phyloP scores from a whole-genome alignment of 2,888 invertebrate genomes.

The Tetropium fuscum region DNA sequence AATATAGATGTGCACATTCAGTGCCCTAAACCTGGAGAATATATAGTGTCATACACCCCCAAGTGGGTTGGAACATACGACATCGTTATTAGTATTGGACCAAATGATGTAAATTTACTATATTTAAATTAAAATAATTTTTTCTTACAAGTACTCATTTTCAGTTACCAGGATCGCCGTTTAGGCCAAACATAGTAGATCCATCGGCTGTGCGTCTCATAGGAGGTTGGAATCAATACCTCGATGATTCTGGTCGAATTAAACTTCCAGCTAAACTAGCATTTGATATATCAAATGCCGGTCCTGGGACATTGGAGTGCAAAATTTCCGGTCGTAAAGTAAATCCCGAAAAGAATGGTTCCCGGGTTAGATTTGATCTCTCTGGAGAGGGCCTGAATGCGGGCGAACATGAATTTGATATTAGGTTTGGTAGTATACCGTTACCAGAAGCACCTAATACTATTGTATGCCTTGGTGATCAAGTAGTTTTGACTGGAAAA shows the following conservation, averaged over 20 bases:
- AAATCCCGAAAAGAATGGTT: slow-evolving; percentile 61
- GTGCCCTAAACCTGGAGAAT: slow-evolving; percentile 76
- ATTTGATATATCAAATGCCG: slow-evolving; percentile 90
- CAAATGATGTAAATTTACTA: slow-evolving; percentile 72
- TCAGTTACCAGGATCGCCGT: slow-evolving; percentile 71
- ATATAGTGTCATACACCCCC: slow-evolving; percentile 91
- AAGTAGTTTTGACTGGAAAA: slow-evolving; percentile 88
- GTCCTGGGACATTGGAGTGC: slow-evolving; percentile 83
- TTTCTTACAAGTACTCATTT: neutral
- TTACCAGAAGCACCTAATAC: slow-evolving; percentile 80
- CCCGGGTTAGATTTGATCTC: slow-evolving; percentile 66
- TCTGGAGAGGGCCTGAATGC: slow-evolving; percentile 72
- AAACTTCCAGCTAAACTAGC: slow-evolving; percentile 83
- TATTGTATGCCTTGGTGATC: slow-evolving; percentile 74
- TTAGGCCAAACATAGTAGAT: slow-evolving; percentile 77
- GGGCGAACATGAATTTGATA: slow-evolving; percentile 81
- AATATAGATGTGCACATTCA: slow-evolving; percentile 71
- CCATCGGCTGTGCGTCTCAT: slow-evolving; percentile 78
- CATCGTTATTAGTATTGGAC: slow-evolving; percentile 76
- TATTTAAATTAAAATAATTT: slow-evolving; percentile 65
- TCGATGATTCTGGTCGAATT: slow-evolving; percentile 80
- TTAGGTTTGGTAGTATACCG: slow-evolving; percentile 78
- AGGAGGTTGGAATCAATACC: slow-evolving; percentile 88
- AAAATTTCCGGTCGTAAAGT: slow-evolving; percentile 76
- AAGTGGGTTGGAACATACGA: slow-evolving; percentile 93